These are phyloP conservation scores for Sebastes goodei DNA, from an alignment of 2,797 vertebrate genomes.

Conservation along the genomic window DNA sequence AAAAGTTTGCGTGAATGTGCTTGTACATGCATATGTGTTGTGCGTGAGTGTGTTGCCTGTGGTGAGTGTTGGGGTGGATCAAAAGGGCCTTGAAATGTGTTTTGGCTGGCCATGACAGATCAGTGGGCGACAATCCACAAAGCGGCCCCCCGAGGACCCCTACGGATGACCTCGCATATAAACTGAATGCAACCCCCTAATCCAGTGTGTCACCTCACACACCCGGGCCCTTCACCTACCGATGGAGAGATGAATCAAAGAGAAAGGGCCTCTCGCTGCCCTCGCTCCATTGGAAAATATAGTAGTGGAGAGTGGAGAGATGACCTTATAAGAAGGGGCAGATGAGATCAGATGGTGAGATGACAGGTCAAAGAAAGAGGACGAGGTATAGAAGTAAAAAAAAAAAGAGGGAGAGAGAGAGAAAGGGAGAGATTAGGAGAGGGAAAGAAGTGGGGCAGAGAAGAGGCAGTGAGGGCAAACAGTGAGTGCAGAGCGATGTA, in stretches of 20 bases:
- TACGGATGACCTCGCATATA: conserved; percentile 58
- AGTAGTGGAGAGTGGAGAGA: conserved; percentile 41
- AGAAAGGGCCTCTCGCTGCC: conserved; percentile 56
- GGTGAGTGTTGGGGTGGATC: conserved; percentile 58
- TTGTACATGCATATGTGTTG: conserved; percentile 29
- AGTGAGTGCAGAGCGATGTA: conserved; percentile 41
- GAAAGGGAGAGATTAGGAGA: conserved; percentile 22
- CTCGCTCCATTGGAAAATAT: conserved; percentile 53
- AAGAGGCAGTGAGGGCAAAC: conserved; percentile 43
- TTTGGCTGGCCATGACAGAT: conserved; percentile 69
- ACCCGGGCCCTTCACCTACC: conserved; percentile 64
- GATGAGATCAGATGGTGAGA: conserved; percentile 73
- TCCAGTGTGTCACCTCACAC: conserved; percentile 73
- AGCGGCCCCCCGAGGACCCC: conserved; percentile 52
- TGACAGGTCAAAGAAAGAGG: conserved; percentile 71
- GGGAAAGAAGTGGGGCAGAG: conserved; percentile 44
- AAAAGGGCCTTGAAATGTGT: conserved; percentile 68
- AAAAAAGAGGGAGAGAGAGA: not conserved
- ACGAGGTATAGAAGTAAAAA: conserved; percentile 20
- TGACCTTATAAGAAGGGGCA: conserved; percentile 77
- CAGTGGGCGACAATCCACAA: conserved; percentile 59
- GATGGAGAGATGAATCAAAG: conserved; percentile 58
- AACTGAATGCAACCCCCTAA: conserved; percentile 67
- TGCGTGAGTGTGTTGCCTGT: conserved; percentile 35
- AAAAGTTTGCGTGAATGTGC: conserved; percentile 40